Base-by-base conservation (phyloP, 2,888 invertebrate genomes). In the Tipula unca region DNA sequence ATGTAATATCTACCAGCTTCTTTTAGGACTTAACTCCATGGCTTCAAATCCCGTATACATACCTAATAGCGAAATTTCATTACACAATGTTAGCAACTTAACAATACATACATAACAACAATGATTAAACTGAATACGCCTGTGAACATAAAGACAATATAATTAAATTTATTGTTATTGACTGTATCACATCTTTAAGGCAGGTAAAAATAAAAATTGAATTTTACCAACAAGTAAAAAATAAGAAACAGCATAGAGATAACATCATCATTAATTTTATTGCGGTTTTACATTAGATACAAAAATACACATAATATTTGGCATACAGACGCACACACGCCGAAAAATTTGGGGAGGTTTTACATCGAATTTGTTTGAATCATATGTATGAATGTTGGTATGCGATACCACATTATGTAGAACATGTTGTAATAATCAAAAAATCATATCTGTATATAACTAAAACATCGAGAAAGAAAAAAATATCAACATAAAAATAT, bases 151-250 rank as follows among this genome's bases (percentile, higher is more conserved):
- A 39, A 39, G 39, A 39, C 39, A 39, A 39, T 10, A 39, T 10
- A 39, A 39, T 39, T 39, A 54, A 54, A 54, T 54, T 54, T 54
- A 54, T 4, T 69, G 25, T 69, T 69, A 25, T 69, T 69, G 69
- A 69, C 69, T 69, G 25, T 69, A 10, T 69, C 69, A 69, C 69
- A 69, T 69, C 25, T 69, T 69, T 69, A 69, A 69, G 69, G 69
- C 69, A 69, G 69, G 69, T 69, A 69, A 69, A 54, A 69, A 69
- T 69, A 69, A 69, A 54, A 69, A 69, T 69, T 69, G 69, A 20
- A 69, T 69, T 69, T 69, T 25, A 69, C 69, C 20, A 69, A 25
- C 69, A 69, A 25, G 69, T 10, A 69, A 69, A 69, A 25, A 20
- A 69, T 25, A 69, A 69, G 69, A 69, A 69, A 69, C 25, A 69